Evolutionary conservation across 2,113 vertebrate genomes (phyloP), one percentile per base, ranked within the genome.

Genomic region (Arizona elegans): DNA sequence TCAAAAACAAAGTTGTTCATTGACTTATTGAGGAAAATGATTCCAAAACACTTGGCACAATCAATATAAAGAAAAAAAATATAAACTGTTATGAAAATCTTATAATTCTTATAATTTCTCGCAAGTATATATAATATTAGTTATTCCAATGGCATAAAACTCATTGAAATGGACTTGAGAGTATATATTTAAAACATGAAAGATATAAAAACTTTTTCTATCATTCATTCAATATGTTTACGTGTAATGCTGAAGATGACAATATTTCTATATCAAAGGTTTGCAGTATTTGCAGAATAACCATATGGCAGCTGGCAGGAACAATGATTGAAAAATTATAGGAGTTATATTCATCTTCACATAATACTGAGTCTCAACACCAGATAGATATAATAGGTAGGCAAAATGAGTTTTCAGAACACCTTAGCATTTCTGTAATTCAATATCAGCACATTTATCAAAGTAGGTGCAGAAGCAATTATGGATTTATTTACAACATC

Each of bases 401-500:
- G 53, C 21, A 94, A 70, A 92, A 93, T 91, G 75, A 95, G 93
- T 96, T 95, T 94, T 95, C 33, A 95, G 3, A 85, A 95, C 47
- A 47, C 89, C 56, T 92, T 95, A n/a, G 55, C 95, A 70, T 93
- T 91, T 87, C 53, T 91, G 93, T 94, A 90, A 92, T 95, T 86
- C 90, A 93, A 52, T 86, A 94, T 50, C 88, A 95, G 52, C 8
- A 90, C 96, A 96, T 96, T 96, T 95, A 93, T 91, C 94, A 56
- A 10, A 75, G 24, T 52, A 92, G 29, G 43, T 92, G 21, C 47
- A 92, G 88, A 54, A 54, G 38, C 43, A 65, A 70, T 91, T 91
- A 86, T 29, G 91, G 86, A 86, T 12, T n/a, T 53, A 54, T 62
- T 88, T 92, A 38, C 50, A 53, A 15, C 93, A 33, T 50, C 47